A percentile compares a stretch with the other conserved stretches of the same genome.
phyloP scores from a whole-genome alignment of 2,113 vertebrate species.

The Xiphophorus couchianus region DNA sequence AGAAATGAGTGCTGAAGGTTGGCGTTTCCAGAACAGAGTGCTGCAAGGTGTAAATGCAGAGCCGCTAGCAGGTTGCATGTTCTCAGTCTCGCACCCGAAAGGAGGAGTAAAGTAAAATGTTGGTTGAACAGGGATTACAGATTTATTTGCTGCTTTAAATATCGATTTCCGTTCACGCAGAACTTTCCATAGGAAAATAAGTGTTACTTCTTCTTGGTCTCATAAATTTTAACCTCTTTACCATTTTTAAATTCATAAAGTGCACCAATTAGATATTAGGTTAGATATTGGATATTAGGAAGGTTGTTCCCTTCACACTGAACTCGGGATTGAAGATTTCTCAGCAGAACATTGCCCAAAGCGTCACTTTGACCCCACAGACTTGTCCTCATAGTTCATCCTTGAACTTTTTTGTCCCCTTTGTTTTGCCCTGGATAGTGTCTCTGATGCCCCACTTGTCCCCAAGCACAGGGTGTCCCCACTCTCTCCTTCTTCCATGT shows the following conservation, averaged over 20 bases:
- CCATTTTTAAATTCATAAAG: not conserved
- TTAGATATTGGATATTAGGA: too few relatives aligned
- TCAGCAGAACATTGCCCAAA: not conserved
- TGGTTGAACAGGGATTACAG: slow-evolving; percentile 33
- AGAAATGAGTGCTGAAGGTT: slow-evolving; percentile 44
- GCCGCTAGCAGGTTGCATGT: slow-evolving; percentile 67
- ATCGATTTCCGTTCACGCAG: slow-evolving; percentile 4
- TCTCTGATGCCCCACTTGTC: not conserved
- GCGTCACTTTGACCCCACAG: not conserved
- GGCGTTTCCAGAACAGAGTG: slow-evolving; percentile 29
- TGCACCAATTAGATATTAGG: not conserved
- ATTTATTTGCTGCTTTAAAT: not conserved
- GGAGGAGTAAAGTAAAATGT: slow-evolving; percentile 36
- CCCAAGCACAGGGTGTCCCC: not conserved
- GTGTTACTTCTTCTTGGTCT: not conserved
- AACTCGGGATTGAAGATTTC: not conserved
- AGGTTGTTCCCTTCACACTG: not conserved
- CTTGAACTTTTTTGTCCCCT: not conserved
- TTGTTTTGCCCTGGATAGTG: not conserved
- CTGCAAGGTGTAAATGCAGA: slow-evolving; percentile 66
- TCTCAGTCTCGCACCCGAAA: slow-evolving; percentile 68
- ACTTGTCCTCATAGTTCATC: not conserved
- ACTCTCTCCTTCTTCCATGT: not conserved
- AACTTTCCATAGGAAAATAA: not conserved
- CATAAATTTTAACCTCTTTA: not conserved